Conservation (phyloP, 1,140 invertebrate species). For the Drosophila fuyamai region DNA sequence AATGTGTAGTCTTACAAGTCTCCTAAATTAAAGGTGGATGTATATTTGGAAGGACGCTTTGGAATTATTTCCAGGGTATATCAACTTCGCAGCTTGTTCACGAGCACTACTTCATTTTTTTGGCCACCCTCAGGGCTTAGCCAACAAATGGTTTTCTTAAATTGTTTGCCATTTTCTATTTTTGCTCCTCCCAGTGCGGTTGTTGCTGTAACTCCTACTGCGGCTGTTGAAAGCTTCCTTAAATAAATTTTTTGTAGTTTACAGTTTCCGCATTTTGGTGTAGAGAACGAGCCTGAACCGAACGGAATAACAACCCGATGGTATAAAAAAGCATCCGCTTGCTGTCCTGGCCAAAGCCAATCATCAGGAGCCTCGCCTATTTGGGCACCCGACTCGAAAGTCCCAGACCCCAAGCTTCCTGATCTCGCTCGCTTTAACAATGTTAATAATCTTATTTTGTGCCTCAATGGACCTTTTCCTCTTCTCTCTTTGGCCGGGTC, state of each 20-base stretch:
- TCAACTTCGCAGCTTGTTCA: neutral
- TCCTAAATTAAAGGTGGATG: too few relatives aligned
- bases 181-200: slow-evolving; percentile 35
- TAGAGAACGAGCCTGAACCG: slow-evolving; percentile 8
- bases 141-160: slow-evolving; percentile 79
- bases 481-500: slow-evolving; percentile 17
- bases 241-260: slow-evolving; percentile 72
- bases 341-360: slow-evolving; percentile 57
- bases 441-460: slow-evolving; percentile 82
- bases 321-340: slow-evolving; percentile 27
- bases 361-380: slow-evolving; percentile 31
- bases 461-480: slow-evolving; percentile 64
- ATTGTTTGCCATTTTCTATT: slow-evolving; percentile 79
- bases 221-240: slow-evolving; percentile 56
- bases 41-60: too few relatives aligned
- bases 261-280: slow-evolving; percentile 69
- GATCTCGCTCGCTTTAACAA: slow-evolving; percentile 75
- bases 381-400: neutral
- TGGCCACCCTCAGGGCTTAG: slow-evolving; percentile 44
- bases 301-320: slow-evolving; percentile 18
- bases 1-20: too few relatives aligned
- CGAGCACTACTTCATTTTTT: slow-evolving; percentile 13
- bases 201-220: slow-evolving; percentile 19
- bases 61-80: slow-evolving; percentile 4
- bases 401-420: slow-evolving; percentile 38